A percentile compares a stretch with the other conserved stretches of the same genome.
These are phyloP conservation scores for Drosophila nikananu DNA, from an alignment of 1,140 invertebrate species.

Conservation along the genomic window DNA sequence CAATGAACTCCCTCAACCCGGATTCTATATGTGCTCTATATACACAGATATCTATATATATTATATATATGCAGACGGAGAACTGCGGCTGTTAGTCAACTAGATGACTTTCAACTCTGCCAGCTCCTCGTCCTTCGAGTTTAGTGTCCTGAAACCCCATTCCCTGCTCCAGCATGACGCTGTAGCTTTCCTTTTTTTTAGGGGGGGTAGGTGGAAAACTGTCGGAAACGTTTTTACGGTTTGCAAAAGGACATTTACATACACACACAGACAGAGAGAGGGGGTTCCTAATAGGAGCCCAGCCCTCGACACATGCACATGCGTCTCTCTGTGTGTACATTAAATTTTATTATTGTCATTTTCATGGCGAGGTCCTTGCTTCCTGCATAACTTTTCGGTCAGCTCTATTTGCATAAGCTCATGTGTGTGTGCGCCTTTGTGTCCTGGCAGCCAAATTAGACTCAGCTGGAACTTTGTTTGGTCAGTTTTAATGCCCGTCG, in stretches of 20 bases:
- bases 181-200: slow-evolving; percentile 47
- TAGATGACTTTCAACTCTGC: slow-evolving; percentile 78
- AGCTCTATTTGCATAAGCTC: slow-evolving; percentile 70
- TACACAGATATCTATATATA: slow-evolving; percentile 5
- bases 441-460: slow-evolving; percentile 70
- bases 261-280: slow-evolving; percentile 21
- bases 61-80: slow-evolving; percentile 10
- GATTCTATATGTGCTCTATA: slow-evolving; percentile 10
- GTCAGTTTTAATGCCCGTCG: slow-evolving; percentile 73
- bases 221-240: slow-evolving; percentile 81
- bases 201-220: slow-evolving; percentile 39
- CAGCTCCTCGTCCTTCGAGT: slow-evolving; percentile 11
- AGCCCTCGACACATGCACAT: slow-evolving; percentile 50
- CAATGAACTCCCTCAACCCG: slow-evolving; percentile 62
- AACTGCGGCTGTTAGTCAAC: slow-evolving; percentile 59
- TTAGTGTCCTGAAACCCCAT: slow-evolving; percentile 8
- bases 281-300: slow-evolving; percentile 7
- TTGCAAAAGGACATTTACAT: slow-evolving; percentile 76
- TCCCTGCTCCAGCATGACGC: slow-evolving; percentile 49
- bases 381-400: slow-evolving; percentile 63
- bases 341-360: slow-evolving; percentile 85
- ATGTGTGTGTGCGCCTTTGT: slow-evolving; percentile 36
- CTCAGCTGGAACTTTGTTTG: slow-evolving; percentile 76
- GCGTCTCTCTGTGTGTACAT: slow-evolving; percentile 72
- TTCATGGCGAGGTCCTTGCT: slow-evolving; percentile 61